Base-by-base conservation (phyloP, 2,113 vertebrate species). In the Sisor rabdophorus region DNA sequence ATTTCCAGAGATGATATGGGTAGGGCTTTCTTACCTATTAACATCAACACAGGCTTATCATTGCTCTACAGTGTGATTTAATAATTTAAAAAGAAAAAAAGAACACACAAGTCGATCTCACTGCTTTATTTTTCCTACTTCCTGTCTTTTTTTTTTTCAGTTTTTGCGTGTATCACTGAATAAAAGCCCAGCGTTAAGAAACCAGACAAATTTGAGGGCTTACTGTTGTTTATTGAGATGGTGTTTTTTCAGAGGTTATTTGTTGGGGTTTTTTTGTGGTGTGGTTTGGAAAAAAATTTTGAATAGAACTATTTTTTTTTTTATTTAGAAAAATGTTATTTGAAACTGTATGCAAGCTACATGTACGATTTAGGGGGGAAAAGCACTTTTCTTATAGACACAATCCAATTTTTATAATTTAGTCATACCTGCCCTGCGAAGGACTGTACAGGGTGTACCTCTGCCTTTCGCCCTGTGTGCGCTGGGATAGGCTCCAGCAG, bases 111-210 rank as follows among this genome's bases (percentile, higher is more conserved):
- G 20, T 50, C 65, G 15, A 15, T 17, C 67, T 30, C 36, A 19
- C 28, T 64, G 36, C 30, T 15, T 40, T 47, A 58, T 54, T 30
- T 16, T 81, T 65, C 22, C 4, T 24, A 52, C 24, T 65, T 77
- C 59, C 65, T 69, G 47, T 78, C 19, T 68, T 65, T 22, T 61
- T 44, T 61, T 28, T 52, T 11, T 67, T 50, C 22, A 59, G 47
- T 64, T 74, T 15, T 74, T 13, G 52, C n/a, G 20, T 82, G 81
- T 82, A 58, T 55, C 55, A 22, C 56, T 60, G 64, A 83, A 83
- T 83, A 83, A 83, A 82, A 77, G 75, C 75, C 76, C 79, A 75
- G 71, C 73, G 30, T 61, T 58, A 22, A 80, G 52, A 79, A 73
- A 36, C 60, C 24, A 54, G 48, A 67, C 44, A 64, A 50, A 64